phyloP scores from a whole-genome alignment of 1,140 invertebrate species.

The Atta colombica region DNA sequence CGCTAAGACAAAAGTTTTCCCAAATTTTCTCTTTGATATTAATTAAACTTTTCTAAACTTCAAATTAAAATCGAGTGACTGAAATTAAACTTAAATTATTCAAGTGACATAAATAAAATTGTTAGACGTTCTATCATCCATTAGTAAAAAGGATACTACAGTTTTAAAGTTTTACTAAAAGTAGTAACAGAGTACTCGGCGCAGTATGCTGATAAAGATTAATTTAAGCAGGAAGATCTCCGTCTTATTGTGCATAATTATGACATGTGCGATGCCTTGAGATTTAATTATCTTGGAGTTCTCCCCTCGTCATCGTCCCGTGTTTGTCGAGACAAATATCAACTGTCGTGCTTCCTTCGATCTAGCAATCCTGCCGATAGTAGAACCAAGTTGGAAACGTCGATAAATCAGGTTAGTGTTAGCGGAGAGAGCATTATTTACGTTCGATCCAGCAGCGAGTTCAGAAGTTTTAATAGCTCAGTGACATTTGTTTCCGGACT shows the following conservation, averaged over 20 bases:
- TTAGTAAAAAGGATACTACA: not conserved
- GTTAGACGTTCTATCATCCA: not conserved
- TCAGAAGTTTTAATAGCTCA: constrained; percentile 80
- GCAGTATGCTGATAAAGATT: not conserved
- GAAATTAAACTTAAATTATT: not conserved
- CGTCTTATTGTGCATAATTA: constrained; percentile 34
- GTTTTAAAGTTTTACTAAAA: not conserved
- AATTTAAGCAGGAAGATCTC: constrained; percentile 4
- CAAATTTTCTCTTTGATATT: constrained; percentile 1
- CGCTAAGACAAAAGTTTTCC: not conserved
- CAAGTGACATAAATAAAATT: not conserved
- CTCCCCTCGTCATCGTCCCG: not conserved
- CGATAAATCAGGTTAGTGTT: constrained; percentile 54
- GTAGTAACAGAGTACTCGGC: not conserved
- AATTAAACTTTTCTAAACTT: not conserved
- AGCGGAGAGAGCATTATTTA: constrained; percentile 71
- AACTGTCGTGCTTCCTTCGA: constrained; percentile 29
- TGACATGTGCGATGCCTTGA: not conserved
- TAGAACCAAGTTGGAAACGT: constrained; percentile 42
- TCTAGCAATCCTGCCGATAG: constrained; percentile 21
- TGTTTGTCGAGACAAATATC: constrained; percentile 50
- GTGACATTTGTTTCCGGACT: constrained; percentile 78
- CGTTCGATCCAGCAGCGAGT: constrained; percentile 32
- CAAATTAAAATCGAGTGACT: not conserved
- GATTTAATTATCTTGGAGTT: constrained; percentile 53